These are phyloP conservation scores for Bothrops jararaca DNA, from an alignment of 2,113 vertebrate species.

Conservation along the genomic window DNA sequence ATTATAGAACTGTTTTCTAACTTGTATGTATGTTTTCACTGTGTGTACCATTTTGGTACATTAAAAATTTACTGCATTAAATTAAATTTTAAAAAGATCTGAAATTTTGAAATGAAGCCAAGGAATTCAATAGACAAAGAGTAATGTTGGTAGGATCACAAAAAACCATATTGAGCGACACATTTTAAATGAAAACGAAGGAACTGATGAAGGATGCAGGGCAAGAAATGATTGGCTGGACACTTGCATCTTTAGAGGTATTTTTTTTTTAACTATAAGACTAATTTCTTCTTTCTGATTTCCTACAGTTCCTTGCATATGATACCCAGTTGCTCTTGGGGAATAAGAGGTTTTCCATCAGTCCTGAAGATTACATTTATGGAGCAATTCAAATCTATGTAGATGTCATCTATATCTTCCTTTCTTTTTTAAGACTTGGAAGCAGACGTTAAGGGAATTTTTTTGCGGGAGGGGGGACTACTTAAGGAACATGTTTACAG, in stretches of 20 bases:
- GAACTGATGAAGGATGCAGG: background rate
- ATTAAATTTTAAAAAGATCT: background rate
- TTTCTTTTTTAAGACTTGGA: constrained; percentile 82
- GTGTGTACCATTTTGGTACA: background rate
- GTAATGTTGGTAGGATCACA: background rate
- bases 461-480: background rate
- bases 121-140: background rate
- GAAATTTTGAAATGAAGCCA: background rate
- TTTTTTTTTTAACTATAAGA: background rate
- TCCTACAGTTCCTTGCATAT: constrained; percentile 85
- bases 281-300: background rate
- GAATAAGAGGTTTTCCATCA: constrained; percentile 83
- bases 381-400: constrained; percentile 89
- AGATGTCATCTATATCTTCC: constrained; percentile 89
- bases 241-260: background rate
- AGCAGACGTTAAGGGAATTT: constrained; percentile 57
- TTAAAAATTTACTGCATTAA: background rate
- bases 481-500: background rate
- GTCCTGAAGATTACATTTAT: constrained; percentile 88
- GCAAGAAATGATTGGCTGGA: background rate
- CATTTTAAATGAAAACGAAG: background rate
- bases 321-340: constrained; percentile 93
- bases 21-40: background rate
- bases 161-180: background rate
- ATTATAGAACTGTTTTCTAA: background rate